Evolutionary conservation across 2,113 vertebrate genomes (phyloP).

Genomic region (Gallinago jamesoni): DNA sequence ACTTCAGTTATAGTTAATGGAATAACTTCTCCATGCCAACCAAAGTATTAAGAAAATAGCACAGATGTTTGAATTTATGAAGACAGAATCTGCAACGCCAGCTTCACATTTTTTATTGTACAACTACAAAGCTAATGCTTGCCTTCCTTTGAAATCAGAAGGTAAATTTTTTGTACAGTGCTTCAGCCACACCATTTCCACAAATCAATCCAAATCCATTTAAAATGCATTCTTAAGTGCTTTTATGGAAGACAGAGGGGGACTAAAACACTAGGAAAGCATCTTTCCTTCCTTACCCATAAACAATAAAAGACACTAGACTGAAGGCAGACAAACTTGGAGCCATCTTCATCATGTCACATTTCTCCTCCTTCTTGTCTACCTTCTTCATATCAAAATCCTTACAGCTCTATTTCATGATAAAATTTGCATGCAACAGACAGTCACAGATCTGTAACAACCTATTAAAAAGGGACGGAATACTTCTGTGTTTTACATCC

Average conservation of each 20-base stretch:
- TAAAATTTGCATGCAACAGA: neutral
- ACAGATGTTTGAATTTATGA: neutral
- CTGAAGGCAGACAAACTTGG: neutral
- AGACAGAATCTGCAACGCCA: neutral
- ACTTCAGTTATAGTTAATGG: neutral
- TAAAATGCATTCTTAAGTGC: conserved; percentile 35
- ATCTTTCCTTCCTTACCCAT: neutral
- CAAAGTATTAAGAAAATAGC: neutral
- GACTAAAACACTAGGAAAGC: neutral
- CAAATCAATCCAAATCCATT: conserved; percentile 21
- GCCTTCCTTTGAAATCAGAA: neutral
- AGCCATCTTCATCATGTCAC: neutral
- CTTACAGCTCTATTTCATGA: neutral
- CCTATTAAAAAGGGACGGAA: neutral
- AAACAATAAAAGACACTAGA: neutral
- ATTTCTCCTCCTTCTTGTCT: neutral
- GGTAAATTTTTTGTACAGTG: neutral
- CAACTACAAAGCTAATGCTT: neutral
- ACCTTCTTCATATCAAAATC: neutral
- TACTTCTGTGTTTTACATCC: neutral
- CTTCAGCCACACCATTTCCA: neutral
- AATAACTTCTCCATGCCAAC: neutral
- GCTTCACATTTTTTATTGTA: neutral
- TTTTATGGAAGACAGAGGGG: neutral
- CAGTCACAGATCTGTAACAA: neutral